These are phyloP conservation scores for Reinhardtius hippoglossoides DNA, from an alignment of 2,113 vertebrate species.

Conservation along the genomic window DNA sequence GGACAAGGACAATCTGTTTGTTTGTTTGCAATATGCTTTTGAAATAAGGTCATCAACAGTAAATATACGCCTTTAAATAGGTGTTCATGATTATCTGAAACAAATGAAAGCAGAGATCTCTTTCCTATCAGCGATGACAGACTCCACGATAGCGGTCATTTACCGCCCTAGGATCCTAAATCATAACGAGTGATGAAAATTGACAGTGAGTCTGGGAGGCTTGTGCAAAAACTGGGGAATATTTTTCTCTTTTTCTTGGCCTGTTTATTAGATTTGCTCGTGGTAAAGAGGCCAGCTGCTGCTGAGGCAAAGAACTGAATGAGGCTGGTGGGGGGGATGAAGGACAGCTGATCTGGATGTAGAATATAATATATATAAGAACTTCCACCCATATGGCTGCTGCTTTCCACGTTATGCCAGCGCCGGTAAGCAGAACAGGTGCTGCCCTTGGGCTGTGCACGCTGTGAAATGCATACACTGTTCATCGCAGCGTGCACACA, in stretches of 20 bases:
- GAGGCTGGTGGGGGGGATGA: slow-evolving; percentile 21
- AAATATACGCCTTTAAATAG: slow-evolving; percentile 53
- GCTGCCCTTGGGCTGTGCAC: slow-evolving; percentile 59
- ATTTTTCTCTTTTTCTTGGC: slow-evolving; percentile 51
- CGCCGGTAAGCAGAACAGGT: slow-evolving; percentile 72
- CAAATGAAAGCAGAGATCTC: slow-evolving; percentile 50
- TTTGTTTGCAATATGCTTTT: slow-evolving; percentile 70
- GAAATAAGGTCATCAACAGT: slow-evolving; percentile 72
- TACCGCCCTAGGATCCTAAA: slow-evolving; percentile 58
- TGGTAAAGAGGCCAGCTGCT: slow-evolving; percentile 49
- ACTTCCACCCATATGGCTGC: slow-evolving; percentile 63
- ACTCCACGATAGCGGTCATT: slow-evolving; percentile 61
- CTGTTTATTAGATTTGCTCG: slow-evolving; percentile 65
- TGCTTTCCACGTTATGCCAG: slow-evolving; percentile 43
- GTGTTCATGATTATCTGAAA: slow-evolving; percentile 46
- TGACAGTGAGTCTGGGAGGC: slow-evolving; percentile 50
- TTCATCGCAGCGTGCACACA: slow-evolving; percentile 32
- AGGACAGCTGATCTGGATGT: slow-evolving; percentile 35
- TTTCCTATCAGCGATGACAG: slow-evolving; percentile 49
- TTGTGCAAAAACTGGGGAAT: slow-evolving; percentile 29
- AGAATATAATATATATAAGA: slow-evolving; percentile 38
- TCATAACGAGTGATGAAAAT: slow-evolving; percentile 55
- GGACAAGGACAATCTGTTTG: slow-evolving; percentile 75
- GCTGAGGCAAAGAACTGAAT: slow-evolving; percentile 20
- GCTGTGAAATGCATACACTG: slow-evolving; percentile 55